These are phyloP conservation scores for Cardiocondyla obscurior DNA, from an alignment of 1,140 invertebrate genomes.

Conservation along the genomic window DNA sequence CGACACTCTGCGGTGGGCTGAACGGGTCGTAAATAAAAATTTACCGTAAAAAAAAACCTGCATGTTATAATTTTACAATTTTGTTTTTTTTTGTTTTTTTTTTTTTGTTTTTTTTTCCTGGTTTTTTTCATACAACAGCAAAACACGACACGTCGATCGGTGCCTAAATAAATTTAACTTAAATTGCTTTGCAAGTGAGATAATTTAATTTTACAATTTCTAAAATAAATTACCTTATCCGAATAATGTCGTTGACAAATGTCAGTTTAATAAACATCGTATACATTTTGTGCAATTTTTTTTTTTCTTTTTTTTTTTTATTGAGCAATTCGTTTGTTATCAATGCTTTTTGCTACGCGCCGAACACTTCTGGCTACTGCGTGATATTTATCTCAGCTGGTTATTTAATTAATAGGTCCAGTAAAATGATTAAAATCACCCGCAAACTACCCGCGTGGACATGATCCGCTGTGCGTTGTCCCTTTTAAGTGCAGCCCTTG, in stretches of 20 bases:
- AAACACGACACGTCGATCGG: not conserved
- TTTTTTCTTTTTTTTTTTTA: conserved; percentile 18
- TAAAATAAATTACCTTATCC: not conserved
- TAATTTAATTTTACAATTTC: not conserved
- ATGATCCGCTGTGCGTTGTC: conserved; percentile 65
- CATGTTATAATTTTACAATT: not conserved
- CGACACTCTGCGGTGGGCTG: conserved; percentile 43
- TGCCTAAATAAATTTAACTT: not conserved
- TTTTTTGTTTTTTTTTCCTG: too few relatives aligned
- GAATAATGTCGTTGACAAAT: not conserved
- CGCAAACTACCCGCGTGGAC: conserved; percentile 68
- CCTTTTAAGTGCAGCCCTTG: conserved; percentile 78
- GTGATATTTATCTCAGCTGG: conserved; percentile 39
- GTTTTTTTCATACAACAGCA: too few relatives aligned
- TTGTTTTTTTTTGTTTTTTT: not conserved
- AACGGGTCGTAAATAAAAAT: conserved; percentile 45
- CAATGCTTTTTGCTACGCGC: not conserved
- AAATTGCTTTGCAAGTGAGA: not conserved
- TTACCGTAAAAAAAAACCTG: conserved; percentile 12
- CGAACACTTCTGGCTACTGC: conserved; percentile 18
- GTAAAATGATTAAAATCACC: conserved; percentile 70
- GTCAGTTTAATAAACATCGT: not conserved
- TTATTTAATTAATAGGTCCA: conserved; percentile 56
- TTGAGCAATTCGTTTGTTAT: not conserved
- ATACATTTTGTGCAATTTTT: not conserved